Evolutionary conservation across 2,888 invertebrate species (phyloP).

Genomic region (Andrena hattorfiana): DNA sequence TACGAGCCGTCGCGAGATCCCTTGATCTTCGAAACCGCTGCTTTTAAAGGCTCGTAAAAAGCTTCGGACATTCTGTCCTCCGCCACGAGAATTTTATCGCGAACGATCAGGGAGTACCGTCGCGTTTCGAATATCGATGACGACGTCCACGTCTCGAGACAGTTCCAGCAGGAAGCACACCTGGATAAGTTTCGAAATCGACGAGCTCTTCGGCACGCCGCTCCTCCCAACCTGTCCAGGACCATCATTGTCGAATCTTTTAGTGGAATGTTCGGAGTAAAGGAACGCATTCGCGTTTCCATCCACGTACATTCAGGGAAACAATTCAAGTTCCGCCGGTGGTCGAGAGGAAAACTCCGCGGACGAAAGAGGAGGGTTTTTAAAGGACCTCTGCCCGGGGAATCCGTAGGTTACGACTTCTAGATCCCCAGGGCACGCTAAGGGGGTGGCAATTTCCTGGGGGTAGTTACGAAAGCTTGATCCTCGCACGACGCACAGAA

Average conservation of each 20-base stretch:
- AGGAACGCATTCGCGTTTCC: not conserved
- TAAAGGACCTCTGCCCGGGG: not conserved
- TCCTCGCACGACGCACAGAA: conserved; percentile 45
- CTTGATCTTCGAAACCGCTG: conserved; percentile 39
- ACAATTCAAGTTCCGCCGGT: not conserved
- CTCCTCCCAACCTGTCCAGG: conserved; percentile 5
- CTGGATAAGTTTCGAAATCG: conserved; percentile 32
- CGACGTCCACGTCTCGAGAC: conserved; percentile 40
- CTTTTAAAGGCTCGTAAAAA: conserved; percentile 62
- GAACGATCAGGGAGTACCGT: conserved; percentile 41
- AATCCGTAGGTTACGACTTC: conserved; percentile 53
- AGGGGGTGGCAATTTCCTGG: conserved; percentile 11
- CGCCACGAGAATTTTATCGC: conserved; percentile 50
- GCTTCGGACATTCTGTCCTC: conserved; percentile 39
- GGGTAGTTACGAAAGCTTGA: conserved; percentile 50
- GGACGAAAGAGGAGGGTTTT: conserved; percentile 20
- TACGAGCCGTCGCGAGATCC: conserved; percentile 50
- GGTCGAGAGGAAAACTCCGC: conserved; percentile 16
- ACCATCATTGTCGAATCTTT: not conserved
- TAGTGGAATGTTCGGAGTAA: not conserved
- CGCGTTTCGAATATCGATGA: conserved; percentile 61
- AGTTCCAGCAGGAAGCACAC: conserved; percentile 24
- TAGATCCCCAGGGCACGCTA: conserved; percentile 42
- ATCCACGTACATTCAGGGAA: not conserved
- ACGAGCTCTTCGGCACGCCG: not conserved